Conservation (phyloP, 2,113 vertebrate genomes). For the Perognathus longimembris region DNA sequence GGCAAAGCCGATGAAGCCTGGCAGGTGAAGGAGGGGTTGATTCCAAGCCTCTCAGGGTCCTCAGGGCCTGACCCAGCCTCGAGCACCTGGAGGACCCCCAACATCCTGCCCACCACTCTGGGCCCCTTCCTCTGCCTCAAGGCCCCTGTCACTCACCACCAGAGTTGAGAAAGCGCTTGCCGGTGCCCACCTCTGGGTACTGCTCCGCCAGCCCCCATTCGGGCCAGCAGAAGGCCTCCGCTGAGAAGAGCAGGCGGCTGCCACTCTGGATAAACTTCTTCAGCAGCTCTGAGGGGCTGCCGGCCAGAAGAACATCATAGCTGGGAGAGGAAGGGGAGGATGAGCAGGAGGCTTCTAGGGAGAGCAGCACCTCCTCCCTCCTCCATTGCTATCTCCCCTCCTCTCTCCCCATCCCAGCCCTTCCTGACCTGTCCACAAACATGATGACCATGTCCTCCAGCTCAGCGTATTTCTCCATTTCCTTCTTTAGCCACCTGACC, state of each 20-base stretch:
- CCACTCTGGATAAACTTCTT: constrained; percentile 85
- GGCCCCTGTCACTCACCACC: constrained; percentile 83
- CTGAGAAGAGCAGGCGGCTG: constrained; percentile 88
- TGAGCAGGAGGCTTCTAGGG: background rate
- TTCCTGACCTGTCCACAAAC: constrained; percentile 93
- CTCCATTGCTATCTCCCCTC: too few relatives aligned
- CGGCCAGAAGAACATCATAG: constrained; percentile 89
- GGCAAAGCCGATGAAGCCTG: constrained; percentile 90
- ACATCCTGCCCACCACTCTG: background rate
- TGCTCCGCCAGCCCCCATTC: constrained; percentile 88
- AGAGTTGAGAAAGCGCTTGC: constrained; percentile 90
- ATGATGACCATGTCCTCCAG: constrained; percentile 87
- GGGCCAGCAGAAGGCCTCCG: constrained; percentile 90
- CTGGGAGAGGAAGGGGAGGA: constrained; percentile 59
- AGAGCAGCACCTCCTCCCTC: background rate
- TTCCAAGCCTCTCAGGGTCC: background rate
- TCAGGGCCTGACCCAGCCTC: background rate
- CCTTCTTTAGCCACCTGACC: constrained; percentile 93
- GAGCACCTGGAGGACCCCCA: background rate
- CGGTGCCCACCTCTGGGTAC: constrained; percentile 87
- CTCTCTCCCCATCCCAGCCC: background rate
- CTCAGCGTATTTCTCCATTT: constrained; percentile 88
- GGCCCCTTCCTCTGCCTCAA: background rate
- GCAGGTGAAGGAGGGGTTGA: background rate
- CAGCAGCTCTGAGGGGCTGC: constrained; percentile 87